Base-by-base conservation (phyloP, 2,797 vertebrate species). In the Sebastes taczanowskii region DNA sequence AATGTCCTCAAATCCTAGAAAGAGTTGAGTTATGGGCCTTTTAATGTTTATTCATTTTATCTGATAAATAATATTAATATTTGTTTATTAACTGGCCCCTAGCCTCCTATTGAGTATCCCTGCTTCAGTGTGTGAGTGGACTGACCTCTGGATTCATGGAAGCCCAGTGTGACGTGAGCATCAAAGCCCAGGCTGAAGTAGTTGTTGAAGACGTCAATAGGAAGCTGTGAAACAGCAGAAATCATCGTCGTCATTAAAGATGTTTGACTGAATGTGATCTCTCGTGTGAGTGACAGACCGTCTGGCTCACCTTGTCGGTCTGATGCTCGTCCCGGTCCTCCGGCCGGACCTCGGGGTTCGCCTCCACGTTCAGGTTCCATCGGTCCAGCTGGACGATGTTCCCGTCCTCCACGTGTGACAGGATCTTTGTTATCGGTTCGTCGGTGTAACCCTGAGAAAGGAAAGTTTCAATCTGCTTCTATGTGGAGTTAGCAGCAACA, bases 101-200 rank as follows among this genome's bases (percentile, higher is more conserved):
- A 16, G 38, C 14, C 38, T 52, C 49, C 49, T n/a, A n/a, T 25
- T 25, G 53, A 23, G 22, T 25, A 13, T 23, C 0, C 53, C 6
- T 23, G 22, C 53, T 13, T 25, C 22, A 25, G 4, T 9, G 23
- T 35, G 11, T 5, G 56, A 3, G 23, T 2, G 4, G 16, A 78
- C 87, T 78, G 2, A 99, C 98, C 98, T 97, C 98, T 94, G 64
- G 98, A 99, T 89, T 99, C 98, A 0, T 99, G 98, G 90, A 99
- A 99, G 91, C 97, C 98, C 92, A 99, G 94, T 0, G 98, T 99
- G 90, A 99, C 98, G 1, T 97, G 97, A 10, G 98, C 98, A 0
- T 99, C 98, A 80, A 99, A 99, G 81, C 98, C 98, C 77, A 99
- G 95, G 82, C 98, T 99, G 95, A 99, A 99, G 92, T 99, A 99